phyloP scores from a whole-genome alignment of 2,113 vertebrate species.

The Elephantulus edwardii region DNA sequence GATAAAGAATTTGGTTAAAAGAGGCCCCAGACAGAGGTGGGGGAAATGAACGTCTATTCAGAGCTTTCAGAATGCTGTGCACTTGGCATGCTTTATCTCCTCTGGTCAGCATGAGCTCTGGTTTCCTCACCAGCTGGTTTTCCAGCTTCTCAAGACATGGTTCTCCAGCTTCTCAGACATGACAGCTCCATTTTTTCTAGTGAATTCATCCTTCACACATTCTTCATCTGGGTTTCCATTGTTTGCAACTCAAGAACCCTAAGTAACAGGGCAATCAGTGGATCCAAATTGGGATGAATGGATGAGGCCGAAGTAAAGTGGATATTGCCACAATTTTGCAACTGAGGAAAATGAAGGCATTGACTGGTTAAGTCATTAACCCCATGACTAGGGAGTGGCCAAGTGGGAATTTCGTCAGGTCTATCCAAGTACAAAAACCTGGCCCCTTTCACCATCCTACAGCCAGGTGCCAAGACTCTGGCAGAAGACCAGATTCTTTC shows the following conservation, averaged over 20 bases:
- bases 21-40: neutral
- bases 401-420: neutral
- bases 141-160: neutral
- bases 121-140: neutral
- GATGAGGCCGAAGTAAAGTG: neutral
- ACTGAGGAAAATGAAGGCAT: neutral
- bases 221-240: neutral
- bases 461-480: slow-evolving; percentile 50
- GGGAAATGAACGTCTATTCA: neutral
- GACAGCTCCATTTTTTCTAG: fast-evolving
- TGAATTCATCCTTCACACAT: neutral
- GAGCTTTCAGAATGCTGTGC: neutral
- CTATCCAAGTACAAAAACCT: slow-evolving; percentile 9
- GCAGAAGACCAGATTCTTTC: neutral
- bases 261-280: neutral
- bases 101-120: neutral
- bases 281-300: neutral
- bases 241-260: slow-evolving; percentile 31
- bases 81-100: neutral
- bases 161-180: neutral
- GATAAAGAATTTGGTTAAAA: slow-evolving; percentile 38
- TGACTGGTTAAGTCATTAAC: neutral
- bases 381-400: slow-evolving; percentile 20
- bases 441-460: neutral
- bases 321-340: neutral